These are phyloP conservation scores for Chironex yamaguchii DNA, from an alignment of 30 jellyfish, hydroid and myxozoan species.

Conservation along the genomic window DNA sequence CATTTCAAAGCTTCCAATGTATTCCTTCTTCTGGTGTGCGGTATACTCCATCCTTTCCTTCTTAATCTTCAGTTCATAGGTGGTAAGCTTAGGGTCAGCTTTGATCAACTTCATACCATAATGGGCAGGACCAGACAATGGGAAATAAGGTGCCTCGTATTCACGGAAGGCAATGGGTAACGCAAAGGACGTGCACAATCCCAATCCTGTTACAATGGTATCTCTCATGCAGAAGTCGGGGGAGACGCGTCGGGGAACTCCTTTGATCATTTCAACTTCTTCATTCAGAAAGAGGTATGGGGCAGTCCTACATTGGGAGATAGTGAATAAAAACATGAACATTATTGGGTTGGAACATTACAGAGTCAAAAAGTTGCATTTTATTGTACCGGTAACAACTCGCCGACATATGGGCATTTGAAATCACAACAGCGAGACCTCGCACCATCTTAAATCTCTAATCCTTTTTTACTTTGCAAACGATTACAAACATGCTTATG, in stretches of 20 bases:
- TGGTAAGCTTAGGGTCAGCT: slow-evolving; percentile 91
- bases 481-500: no score
- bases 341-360: no score
- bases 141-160: slow-evolving; percentile 98
- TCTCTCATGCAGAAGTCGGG: slow-evolving; percentile 94
- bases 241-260: slow-evolving; percentile 81
- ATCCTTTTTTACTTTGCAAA: no score
- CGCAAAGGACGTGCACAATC: slow-evolving; percentile 94
- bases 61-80: slow-evolving; percentile 76
- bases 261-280: slow-evolving; percentile 74
- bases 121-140: slow-evolving; percentile 99
- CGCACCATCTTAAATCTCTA: no score
- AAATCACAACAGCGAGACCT: no score
- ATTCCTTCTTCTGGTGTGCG: slow-evolving; percentile 34
- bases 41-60: slow-evolving; percentile 54
- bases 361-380: no score
- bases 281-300: slow-evolving; percentile 92
- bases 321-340: no score
- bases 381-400: no score
- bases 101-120: slow-evolving; percentile 89
- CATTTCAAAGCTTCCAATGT: slow-evolving; percentile 73
- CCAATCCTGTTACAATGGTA: slow-evolving; percentile 85
- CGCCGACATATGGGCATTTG: no score
- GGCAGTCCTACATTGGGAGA: slow-evolving; percentile 66
- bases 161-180: slow-evolving; percentile 98